phyloP scores from a whole-genome alignment of 2,113 vertebrate genomes.

The Axis porcinus region DNA sequence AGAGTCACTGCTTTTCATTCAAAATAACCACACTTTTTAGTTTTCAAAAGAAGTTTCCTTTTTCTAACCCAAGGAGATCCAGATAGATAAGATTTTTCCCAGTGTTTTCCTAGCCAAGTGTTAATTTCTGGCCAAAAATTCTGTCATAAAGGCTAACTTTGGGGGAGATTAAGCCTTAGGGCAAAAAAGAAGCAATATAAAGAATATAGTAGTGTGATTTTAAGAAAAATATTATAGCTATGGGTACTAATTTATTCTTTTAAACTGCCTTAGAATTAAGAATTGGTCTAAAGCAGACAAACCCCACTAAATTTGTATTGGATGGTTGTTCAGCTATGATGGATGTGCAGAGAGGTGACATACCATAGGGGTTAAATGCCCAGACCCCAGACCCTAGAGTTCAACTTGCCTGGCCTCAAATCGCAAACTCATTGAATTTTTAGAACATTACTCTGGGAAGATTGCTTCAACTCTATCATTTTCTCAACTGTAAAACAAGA shows the following conservation, averaged over 20 bases:
- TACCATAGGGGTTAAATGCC: background rate
- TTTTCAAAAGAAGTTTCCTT: conserved; percentile 9
- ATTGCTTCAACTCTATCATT: background rate
- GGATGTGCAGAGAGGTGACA: background rate
- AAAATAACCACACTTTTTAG: conserved; percentile 24
- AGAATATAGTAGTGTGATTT: conserved; percentile 45
- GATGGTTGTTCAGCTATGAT: background rate
- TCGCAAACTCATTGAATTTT: background rate
- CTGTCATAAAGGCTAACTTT: conserved; percentile 17
- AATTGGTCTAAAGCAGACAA: conserved; percentile 54
- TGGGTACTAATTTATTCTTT: conserved; percentile 49
- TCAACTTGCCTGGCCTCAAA: background rate
- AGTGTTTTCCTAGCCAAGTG: background rate
- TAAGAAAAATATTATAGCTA: conserved; percentile 48
- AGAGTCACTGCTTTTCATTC: background rate
- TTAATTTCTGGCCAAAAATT: conserved; percentile 2
- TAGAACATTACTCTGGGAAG: background rate
- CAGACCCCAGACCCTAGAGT: background rate
- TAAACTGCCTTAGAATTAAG: conserved; percentile 10
- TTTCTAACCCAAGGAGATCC: background rate
- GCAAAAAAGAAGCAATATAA: background rate
- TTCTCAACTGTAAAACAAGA: background rate
- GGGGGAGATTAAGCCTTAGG: background rate
- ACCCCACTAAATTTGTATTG: background rate
- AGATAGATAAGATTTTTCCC: background rate